Evolutionary conservation across 2,113 vertebrate genomes (phyloP).

Genomic region (Melanotaenia duboulayi): DNA sequence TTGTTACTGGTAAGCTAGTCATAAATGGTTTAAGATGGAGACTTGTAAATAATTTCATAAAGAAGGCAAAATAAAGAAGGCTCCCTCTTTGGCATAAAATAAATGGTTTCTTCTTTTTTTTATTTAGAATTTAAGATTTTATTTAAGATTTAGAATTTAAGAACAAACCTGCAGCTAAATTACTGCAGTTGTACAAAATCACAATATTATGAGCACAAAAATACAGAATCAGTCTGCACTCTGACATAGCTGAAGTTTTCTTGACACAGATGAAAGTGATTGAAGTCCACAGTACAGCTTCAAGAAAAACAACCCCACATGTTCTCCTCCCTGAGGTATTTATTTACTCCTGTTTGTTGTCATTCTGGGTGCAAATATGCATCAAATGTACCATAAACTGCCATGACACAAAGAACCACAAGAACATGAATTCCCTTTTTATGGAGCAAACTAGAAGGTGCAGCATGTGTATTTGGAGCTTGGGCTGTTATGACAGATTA

Average conservation of each 20-base stretch:
- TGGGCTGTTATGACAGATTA: neutral
- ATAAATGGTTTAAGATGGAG: neutral
- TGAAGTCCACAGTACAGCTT: conserved; percentile 36
- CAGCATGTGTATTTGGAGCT: neutral
- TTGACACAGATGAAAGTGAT: conserved; percentile 22
- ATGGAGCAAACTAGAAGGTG: conserved; percentile 25
- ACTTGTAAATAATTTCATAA: neutral
- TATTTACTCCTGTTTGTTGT: conserved; percentile 20
- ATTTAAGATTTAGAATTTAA: neutral
- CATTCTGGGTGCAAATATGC: conserved; percentile 53
- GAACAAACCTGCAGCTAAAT: neutral
- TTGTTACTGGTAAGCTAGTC: too few species aligned
- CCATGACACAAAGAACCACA: conserved; percentile 39
- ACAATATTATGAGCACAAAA: conserved; percentile 13
- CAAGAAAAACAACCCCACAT: neutral
- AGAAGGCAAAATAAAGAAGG: conserved; percentile 5
- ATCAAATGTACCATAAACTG: conserved; percentile 35
- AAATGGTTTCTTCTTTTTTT: neutral
- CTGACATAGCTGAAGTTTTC: conserved; percentile 24
- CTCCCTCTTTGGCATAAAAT: neutral
- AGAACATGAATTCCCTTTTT: conserved; percentile 74
- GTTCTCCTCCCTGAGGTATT: conserved; percentile 62
- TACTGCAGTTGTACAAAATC: conserved; percentile 31
- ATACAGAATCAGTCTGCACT: conserved; percentile 8
- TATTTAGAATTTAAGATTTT: neutral